Evolutionary conservation across 2,113 vertebrate species (phyloP), one percentile per base, ranked within the genome.

Genomic region (Heptranchias perlo): DNA sequence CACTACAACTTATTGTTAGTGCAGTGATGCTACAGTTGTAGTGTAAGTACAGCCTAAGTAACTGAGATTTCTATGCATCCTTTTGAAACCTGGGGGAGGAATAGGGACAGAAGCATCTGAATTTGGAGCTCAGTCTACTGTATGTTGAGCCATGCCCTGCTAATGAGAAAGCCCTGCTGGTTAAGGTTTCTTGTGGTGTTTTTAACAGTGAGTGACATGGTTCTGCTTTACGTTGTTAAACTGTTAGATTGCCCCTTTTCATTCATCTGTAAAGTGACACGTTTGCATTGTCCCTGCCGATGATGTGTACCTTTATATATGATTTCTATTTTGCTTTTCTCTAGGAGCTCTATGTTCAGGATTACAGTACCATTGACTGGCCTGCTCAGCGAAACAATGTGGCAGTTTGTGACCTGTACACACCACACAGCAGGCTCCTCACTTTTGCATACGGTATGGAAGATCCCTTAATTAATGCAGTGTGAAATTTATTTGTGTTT

Each of bases 271-370:
- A 39, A 62, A n/a, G 35, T n/a, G n/a, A n/a, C n/a, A n/a, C n/a
- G n/a, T 39, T 93, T 62, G n/a, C 54, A 10, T 52, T 89, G 86
- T 25, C 47, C 39, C 49, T 87, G 23, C 23, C 49, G 16, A 35
- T 7, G 65, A 25, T 7, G 28, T 69, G 65, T 65, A 52, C 44
- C 82, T n/a, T n/a, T 25, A 96, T n/a, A 61, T 2, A 78, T 25
- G 2, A 25, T 31, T 69, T 31, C 25, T 89, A 65, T n/a, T 93
- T 65, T 96, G 18, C 96, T 69, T 96, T 76, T 18, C 5, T 96
- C 11, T 21, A 99, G 99, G 99, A 99, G 97, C 98, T 99, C n/a
- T 99, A 99, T 0, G 95, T 99, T 82, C 97, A 99, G 94, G 98
- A 99, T 96, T 99, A 99, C 0, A 14, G 96, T 86, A 97, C 97